Conservation (phyloP, 2,113 vertebrate genomes). For the Rhombomys opimus region DNA sequence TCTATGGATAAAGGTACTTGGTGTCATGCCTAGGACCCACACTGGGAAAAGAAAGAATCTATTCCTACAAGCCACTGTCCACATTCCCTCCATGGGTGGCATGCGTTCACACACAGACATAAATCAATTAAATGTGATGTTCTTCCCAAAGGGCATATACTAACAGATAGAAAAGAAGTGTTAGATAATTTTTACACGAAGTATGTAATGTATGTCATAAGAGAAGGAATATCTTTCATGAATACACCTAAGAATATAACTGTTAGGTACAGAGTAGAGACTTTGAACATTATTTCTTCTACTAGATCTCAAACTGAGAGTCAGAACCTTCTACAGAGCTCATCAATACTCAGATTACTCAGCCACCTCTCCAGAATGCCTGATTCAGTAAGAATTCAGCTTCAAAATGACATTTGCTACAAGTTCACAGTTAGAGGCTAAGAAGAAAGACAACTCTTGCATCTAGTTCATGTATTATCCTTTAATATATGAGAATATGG, state of each 20-base stretch:
- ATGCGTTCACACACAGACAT: not conserved
- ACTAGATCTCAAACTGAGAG: not conserved
- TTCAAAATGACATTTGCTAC: not conserved
- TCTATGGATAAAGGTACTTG: not conserved
- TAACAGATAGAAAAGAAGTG: not conserved
- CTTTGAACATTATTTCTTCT: not conserved
- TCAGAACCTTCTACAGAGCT: not conserved
- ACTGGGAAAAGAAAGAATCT: not conserved
- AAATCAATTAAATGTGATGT: not conserved
- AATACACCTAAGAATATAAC: not conserved
- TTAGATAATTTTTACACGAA: not conserved
- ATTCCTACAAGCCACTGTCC: not conserved
- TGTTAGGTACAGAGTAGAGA: not conserved
- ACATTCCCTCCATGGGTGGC: not conserved
- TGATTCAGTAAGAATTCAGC: not conserved
- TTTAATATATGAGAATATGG: not conserved
- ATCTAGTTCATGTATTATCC: not conserved
- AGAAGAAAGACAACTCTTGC: not conserved
- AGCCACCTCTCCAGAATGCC: not conserved
- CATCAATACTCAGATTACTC: not conserved
- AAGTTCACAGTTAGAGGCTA: not conserved
- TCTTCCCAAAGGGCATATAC: not conserved
- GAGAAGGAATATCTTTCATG: not conserved
- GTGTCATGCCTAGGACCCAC: not conserved
- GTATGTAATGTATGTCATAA: not conserved